phyloP scores from a whole-genome alignment of 1,140 invertebrate genomes.

The Phymastichus coffea region DNA sequence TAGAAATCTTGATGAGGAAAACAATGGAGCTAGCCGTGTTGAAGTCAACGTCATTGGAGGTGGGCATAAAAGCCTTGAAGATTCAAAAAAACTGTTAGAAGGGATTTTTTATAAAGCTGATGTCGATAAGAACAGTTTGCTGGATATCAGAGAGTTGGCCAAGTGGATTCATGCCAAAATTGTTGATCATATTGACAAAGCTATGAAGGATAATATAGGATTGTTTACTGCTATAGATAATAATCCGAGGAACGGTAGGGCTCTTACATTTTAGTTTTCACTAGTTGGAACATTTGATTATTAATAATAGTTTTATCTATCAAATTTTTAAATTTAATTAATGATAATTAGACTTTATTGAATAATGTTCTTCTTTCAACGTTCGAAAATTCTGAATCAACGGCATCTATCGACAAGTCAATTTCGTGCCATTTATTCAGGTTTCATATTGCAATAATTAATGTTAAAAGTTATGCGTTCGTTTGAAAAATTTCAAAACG shows the following conservation, averaged over 20 bases:
- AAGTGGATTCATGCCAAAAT: conserved; percentile 75
- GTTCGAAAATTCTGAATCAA: too few species aligned
- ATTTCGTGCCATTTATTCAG: too few species aligned
- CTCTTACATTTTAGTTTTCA: too few species aligned
- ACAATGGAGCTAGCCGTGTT: conserved; percentile 25
- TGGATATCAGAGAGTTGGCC: conserved; percentile 68
- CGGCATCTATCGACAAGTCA: too few species aligned
- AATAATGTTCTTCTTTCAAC: too few species aligned
- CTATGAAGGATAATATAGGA: conserved; percentile 70
- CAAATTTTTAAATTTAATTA: too few species aligned
- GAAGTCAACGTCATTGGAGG: conserved; percentile 14
- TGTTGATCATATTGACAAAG: conserved; percentile 72
- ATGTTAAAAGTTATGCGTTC: too few species aligned
- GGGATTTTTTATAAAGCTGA: conserved; percentile 68
- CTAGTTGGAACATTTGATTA: too few species aligned
- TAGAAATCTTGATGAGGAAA: conserved; percentile 20
- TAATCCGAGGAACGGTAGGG: conserved; percentile 69
- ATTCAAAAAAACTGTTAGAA: conserved; percentile 53
- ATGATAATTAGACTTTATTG: conserved; percentile 12
- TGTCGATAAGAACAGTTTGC: conserved; percentile 60
- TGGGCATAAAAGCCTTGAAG: conserved; percentile 11
- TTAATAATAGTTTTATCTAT: too few species aligned
- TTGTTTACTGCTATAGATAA: conserved; percentile 74
- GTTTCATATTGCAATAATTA: too few species aligned
- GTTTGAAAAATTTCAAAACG: too few species aligned